Evolutionary conservation across 2,797 vertebrate genomes (phyloP), one percentile per base, ranked within the genome.

Genomic region (Pempheris klunzingeri): DNA sequence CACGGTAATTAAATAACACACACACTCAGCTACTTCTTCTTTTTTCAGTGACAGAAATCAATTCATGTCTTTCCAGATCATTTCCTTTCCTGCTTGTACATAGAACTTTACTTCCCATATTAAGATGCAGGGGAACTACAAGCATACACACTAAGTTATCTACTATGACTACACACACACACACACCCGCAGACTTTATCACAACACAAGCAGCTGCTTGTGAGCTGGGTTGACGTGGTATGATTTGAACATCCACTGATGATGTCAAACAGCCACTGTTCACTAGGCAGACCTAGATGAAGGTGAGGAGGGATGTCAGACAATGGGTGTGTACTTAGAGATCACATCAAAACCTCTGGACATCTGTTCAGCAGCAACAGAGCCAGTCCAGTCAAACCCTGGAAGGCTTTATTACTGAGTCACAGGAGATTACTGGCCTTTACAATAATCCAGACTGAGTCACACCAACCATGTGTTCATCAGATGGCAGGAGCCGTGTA

Each of bases 11-110:
- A 1, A 8, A n/a, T n/a, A n/a, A 18, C 2, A 34, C 44, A 54
- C 53, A 59, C 8, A 52, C 50, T 17, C 34, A 44, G 66, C 15
- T 2, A 14, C 34, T n/a, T 38, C 26, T 60, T 4, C 17, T 46
- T 4, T 55, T 49, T 30, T 10, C 49, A 67, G 24, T 14, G 44
- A 36, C 59, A 59, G 22, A 53, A 74, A 61, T 55, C 47, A 54
- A 53, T 61, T 20, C 4, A 0, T 18, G 38, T 32, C 22, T 44
- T 12, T 20, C 1, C 30, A 2, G 22, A 12, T 7, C 1, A 0
- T 43, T 18, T 46, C 11, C 20, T n/a, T n/a, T n/a, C 22, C 54
- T 20, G 28, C 38, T 26, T 5, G 44, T 30, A n/a, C 5, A 14
- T 2, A 6, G 28, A 39, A 43, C 15, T 6, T 11, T 18, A 12